Evolutionary conservation across 2,113 vertebrate species (phyloP), one percentile per base, ranked within the genome.

Genomic region (Cebus imitator): DNA sequence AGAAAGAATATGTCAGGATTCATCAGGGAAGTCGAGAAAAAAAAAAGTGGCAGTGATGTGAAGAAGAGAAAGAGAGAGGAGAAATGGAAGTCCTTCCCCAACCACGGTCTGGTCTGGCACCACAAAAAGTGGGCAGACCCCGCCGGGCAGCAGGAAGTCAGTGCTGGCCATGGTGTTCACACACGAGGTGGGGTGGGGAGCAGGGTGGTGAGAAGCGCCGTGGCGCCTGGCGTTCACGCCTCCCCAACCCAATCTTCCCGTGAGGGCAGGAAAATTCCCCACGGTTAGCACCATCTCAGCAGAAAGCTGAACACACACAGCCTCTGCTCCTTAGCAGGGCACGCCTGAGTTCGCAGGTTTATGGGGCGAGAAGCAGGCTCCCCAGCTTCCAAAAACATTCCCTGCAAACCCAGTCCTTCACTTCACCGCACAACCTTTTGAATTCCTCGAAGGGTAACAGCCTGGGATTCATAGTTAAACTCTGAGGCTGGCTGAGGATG

Each of bases 371-470:
- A 61, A 16, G 52, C 25, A 30, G 25, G 6, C 50, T 45, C 73
- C 50, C 23, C 32, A 35, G 10, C 1, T 2, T 35, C 8, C 25
- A n/a, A 73, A 37, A 5, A 35, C 73, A 32, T 18, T 48, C 61
- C 66, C 37, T 16, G 10, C 48, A 52, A 66, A 6, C 18, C 25
- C 3, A 30, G 4, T 50, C 37, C 82, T 57, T 35, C 27, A 3
- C 30, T 40, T 5, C 14, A 3, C 32, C 1, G 0, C 32, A 16
- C 30, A 10, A 3, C 4, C 12, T 84, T 72, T 50, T 18, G 13
- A 55, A 35, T 17, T 64, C 50, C 58, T 14, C 52, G 9, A 13
- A 37, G 92, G 40, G 30, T 45, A 27, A 35, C 66, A 76, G 23
- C n/a, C 17, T 25, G 5, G n/a, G 18, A 40, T 6, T 55, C 88